A percentile compares a stretch with the other conserved stretches of the same genome.
Evolutionary conservation across 2,888 invertebrate species (phyloP).

Genomic region (Drosophila fulvimacula): DNA sequence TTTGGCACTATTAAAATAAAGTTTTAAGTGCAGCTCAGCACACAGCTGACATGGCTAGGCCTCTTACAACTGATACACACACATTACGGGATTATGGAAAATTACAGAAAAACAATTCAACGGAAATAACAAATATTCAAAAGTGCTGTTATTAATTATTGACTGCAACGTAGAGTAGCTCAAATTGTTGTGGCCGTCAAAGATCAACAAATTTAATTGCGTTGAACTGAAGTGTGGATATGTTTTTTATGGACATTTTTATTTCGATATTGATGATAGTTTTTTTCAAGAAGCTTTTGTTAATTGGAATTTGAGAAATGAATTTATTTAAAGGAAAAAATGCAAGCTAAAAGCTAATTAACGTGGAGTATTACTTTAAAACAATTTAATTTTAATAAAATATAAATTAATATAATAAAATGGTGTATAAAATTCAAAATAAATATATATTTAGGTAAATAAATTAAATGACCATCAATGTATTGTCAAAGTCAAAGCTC

Average conservation of each 20-base stretch:
- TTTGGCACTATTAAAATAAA: conserved; percentile 41
- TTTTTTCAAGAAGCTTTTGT: background rate
- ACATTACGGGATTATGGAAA: conserved; percentile 41
- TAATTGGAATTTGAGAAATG: background rate
- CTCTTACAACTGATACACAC: conserved; percentile 50
- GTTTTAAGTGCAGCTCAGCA: conserved; percentile 65
- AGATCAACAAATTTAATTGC: background rate
- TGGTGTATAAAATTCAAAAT: too few species aligned
- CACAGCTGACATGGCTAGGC: conserved; percentile 47
- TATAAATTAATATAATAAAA: too few species aligned
- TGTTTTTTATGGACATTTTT: background rate
- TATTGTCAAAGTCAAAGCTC: too few species aligned
- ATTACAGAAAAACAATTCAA: background rate
- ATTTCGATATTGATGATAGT: background rate
- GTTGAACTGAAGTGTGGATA: background rate
- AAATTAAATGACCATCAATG: too few species aligned
- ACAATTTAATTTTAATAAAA: too few species aligned
- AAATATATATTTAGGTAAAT: too few species aligned
- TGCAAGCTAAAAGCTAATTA: background rate
- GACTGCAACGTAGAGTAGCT: background rate
- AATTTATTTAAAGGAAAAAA: background rate
- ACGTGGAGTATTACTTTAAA: too few species aligned
- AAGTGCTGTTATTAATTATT: conserved; percentile 15
- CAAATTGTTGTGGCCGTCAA: background rate
- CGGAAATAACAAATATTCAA: conserved; percentile 25